phyloP scores from a whole-genome alignment of 2,797 vertebrate genomes.

The Parotocinclus haroldoi region DNA sequence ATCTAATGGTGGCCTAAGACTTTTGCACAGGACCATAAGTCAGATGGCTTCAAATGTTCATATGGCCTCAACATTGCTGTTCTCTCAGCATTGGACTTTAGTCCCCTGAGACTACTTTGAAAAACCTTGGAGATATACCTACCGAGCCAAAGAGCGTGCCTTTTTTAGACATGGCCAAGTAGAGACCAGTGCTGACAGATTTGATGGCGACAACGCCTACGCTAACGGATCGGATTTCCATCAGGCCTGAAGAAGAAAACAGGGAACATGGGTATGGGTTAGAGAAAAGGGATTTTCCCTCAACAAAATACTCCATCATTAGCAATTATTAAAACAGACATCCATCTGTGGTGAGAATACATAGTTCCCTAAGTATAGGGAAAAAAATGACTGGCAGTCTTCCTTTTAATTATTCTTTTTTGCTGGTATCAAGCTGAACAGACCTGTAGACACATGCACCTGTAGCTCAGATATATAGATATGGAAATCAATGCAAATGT shows the following conservation, averaged over 20 bases:
- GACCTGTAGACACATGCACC: neutral
- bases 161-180: conserved; percentile 90
- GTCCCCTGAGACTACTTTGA: neutral
- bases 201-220: conserved; percentile 90
- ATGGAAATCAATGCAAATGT: neutral
- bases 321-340: conserved; percentile 62
- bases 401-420: conserved; percentile 22
- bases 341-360: conserved; percentile 48
- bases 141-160: conserved; percentile 92
- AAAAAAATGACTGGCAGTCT: conserved; percentile 41
- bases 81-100: neutral
- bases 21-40: neutral
- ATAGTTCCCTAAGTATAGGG: conserved; percentile 37
- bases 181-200: conserved; percentile 88
- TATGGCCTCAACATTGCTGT: neutral
- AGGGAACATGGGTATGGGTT: conserved; percentile 58
- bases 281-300: conserved; percentile 62
- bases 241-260: conserved; percentile 76
- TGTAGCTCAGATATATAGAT: neutral
- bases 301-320: conserved; percentile 67
- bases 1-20: too few species aligned
- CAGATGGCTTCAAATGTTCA: conserved; percentile 4
- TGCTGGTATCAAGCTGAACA: neutral
- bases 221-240: conserved; percentile 91
- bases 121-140: conserved; percentile 68